phyloP scores from a whole-genome alignment of 2,113 vertebrate genomes.

The Lamprotornis superbus region DNA sequence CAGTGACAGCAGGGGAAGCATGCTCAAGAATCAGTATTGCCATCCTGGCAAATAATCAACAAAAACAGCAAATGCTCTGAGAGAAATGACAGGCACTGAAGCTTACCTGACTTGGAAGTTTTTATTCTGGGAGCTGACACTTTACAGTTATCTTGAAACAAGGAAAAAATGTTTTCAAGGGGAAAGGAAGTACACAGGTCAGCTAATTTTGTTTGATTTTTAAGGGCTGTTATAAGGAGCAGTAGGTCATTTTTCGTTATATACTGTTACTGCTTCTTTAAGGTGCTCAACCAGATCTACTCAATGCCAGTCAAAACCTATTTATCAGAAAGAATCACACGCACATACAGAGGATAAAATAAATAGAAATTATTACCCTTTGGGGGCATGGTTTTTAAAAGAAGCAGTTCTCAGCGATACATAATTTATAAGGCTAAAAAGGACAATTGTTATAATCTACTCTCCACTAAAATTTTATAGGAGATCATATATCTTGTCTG shows the following conservation, averaged over 20 bases:
- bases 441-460: slow-evolving; percentile 14
- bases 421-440: slow-evolving; percentile 49
- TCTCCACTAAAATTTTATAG: slow-evolving; percentile 15
- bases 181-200: not conserved
- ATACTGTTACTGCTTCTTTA: not conserved
- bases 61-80: not conserved
- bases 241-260: not conserved
- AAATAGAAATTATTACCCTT: slow-evolving; percentile 34
- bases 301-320: not conserved
- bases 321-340: not conserved
- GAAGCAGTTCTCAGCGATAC: slow-evolving; percentile 16
- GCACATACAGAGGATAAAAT: not conserved
- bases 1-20: not conserved
- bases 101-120: not conserved
- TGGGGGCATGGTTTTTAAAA: not conserved
- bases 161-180: not conserved
- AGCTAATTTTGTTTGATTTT: not conserved
- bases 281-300: not conserved
- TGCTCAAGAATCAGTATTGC: not conserved
- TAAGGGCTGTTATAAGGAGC: not conserved
- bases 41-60: not conserved
- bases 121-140: not conserved
- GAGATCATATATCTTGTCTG: not conserved
- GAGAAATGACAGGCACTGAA: not conserved
- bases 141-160: not conserved